These are phyloP conservation scores for Xestia sexstrigata DNA, from an alignment of 2,888 invertebrate genomes.

Conservation along the genomic window DNA sequence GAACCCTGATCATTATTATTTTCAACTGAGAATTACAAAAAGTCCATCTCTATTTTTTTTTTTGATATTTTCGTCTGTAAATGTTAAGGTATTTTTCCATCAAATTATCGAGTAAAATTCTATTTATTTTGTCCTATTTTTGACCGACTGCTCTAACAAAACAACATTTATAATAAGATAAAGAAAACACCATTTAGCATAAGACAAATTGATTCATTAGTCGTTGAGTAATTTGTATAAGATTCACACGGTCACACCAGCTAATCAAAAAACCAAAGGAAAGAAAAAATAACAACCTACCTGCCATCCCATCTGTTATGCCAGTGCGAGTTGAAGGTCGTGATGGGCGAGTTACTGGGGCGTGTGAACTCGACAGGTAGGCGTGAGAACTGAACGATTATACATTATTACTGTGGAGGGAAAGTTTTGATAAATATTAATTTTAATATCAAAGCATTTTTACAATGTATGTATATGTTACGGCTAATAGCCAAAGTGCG, in stretches of 20 bases:
- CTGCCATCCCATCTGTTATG: conserved; percentile 36
- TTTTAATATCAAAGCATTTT: too few species aligned
- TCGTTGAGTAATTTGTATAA: neutral
- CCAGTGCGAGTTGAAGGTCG: conserved; percentile 45
- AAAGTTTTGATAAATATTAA: conserved; percentile 12
- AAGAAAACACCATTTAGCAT: neutral
- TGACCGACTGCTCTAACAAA: neutral
- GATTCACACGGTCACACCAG: conserved; percentile 4
- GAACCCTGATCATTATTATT: neutral
- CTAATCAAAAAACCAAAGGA: conserved; percentile 2
- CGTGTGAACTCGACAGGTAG: conserved; percentile 49
- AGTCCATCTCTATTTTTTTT: neutral
- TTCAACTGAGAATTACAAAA: neutral
- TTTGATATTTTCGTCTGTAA: too few species aligned
- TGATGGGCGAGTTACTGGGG: conserved; percentile 46
- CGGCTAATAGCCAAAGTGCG: too few species aligned
- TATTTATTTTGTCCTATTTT: too few species aligned
- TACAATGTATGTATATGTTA: too few species aligned
- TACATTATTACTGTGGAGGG: conserved; percentile 5
- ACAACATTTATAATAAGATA: neutral
- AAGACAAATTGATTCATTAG: neutral
- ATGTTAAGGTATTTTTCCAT: neutral
- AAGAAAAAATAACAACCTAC: conserved; percentile 26
- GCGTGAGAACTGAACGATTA: conserved; percentile 51
- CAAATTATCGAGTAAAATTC: neutral